Percentiles rank a stretch among this genome's conserved stretches.
Evolutionary conservation across 2,113 vertebrate genomes (phyloP).

Genomic region (Parotia lawesii): DNA sequence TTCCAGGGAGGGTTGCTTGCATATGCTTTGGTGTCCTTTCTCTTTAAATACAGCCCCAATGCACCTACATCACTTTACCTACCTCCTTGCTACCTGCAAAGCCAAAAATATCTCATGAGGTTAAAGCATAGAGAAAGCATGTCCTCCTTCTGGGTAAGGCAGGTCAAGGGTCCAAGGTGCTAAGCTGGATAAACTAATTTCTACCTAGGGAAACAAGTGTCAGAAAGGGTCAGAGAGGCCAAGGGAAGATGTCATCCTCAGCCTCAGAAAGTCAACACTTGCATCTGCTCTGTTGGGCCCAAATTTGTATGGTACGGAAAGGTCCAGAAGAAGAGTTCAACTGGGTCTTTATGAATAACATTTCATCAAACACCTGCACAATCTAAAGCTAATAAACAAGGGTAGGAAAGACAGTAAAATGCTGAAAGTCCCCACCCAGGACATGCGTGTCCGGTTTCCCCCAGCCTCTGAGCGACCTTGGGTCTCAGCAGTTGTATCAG

Average conservation of each 20-base stretch:
- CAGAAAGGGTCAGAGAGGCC: neutral
- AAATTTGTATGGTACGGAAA: neutral
- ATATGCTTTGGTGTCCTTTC: neutral
- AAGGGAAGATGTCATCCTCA: neutral
- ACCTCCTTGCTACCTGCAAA: neutral
- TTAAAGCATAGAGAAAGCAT: neutral
- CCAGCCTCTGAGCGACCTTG: fast-evolving
- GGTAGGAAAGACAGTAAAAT: neutral
- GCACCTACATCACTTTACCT: neutral
- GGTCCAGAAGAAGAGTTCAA: neutral
- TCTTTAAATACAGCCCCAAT: neutral
- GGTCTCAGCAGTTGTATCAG: neutral
- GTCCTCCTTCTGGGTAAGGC: neutral
- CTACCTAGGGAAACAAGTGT: fast-evolving
- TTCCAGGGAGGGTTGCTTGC: neutral
- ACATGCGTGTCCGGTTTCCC: fast-evolving
- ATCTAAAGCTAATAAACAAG: neutral
- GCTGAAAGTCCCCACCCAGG: fast-evolving
- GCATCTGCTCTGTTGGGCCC: neutral
- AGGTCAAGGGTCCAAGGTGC: neutral
- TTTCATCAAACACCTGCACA: neutral
- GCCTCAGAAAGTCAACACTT: neutral
- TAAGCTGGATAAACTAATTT: neutral
- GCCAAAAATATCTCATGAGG: neutral
- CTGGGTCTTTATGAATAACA: neutral